Conservation (phyloP, 2,888 invertebrate genomes). For the Aspidiotus destructor region DNA sequence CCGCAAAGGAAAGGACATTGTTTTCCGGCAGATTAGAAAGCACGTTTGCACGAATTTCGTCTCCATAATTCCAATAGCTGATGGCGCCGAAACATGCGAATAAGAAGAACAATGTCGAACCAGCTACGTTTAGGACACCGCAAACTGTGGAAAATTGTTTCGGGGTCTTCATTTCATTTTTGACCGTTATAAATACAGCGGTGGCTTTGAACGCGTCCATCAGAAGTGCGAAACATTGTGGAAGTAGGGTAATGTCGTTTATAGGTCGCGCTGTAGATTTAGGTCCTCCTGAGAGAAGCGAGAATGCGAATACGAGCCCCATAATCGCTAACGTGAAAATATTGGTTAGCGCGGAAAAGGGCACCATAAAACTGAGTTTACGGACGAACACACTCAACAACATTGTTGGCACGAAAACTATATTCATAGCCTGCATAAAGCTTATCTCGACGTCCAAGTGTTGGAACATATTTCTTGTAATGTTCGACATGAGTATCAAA, state of each 20-base stretch:
- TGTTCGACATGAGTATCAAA: constrained; percentile 6
- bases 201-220: constrained; percentile 93
- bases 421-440: neutral
- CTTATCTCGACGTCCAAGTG: neutral
- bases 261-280: neutral
- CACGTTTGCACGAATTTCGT: constrained; percentile 61
- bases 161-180: constrained; percentile 88
- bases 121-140: constrained; percentile 76
- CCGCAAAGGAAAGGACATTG: neutral
- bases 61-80: constrained; percentile 79
- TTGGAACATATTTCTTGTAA: neutral
- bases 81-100: constrained; percentile 83
- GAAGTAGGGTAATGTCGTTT: constrained; percentile 49
- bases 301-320: neutral
- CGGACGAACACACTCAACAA: neutral
- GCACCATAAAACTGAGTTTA: constrained; percentile 10
- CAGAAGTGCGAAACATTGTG: constrained; percentile 90
- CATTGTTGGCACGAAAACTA: neutral
- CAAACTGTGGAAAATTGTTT: constrained; percentile 63
- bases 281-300: neutral
- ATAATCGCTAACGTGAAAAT: constrained; percentile 1
- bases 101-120: constrained; percentile 66
- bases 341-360: constrained; percentile 7
- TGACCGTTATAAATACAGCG: constrained; percentile 77
- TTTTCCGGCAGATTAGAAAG: constrained; percentile 67